A percentile compares a stretch with the other conserved stretches of the same genome.
phyloP scores from a whole-genome alignment of 2,888 invertebrate species.

The Dolomedes plantarius region DNA sequence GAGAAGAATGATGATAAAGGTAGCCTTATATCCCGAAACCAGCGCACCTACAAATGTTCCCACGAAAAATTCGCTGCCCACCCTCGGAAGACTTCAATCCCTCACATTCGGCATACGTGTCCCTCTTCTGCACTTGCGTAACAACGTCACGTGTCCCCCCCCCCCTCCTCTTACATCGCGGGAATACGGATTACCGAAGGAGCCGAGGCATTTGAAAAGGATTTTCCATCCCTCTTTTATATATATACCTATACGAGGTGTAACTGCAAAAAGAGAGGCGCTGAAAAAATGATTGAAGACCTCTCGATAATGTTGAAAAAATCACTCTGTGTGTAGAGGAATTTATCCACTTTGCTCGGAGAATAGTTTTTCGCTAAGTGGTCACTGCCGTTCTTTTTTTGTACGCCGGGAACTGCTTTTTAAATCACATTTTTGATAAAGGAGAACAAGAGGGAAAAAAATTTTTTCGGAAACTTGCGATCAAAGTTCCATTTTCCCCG shows the following conservation, averaged over 20 bases:
- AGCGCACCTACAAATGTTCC: constrained; percentile 12
- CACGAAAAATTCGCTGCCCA: not conserved
- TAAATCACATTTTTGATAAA: constrained; percentile 68
- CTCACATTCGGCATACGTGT: not conserved
- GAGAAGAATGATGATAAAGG: not conserved
- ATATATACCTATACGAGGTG: constrained; percentile 31
- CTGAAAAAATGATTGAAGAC: constrained; percentile 63
- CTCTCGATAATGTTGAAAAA: constrained; percentile 62
- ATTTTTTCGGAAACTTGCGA: constrained; percentile 40
- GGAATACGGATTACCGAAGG: constrained; percentile 62
- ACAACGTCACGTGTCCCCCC: constrained; percentile 58
- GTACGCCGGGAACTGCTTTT: constrained; percentile 34
- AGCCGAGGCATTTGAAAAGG: constrained; percentile 44
- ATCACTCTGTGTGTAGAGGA: constrained; percentile 59
- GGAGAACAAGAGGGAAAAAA: constrained; percentile 35
- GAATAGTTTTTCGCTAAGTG: constrained; percentile 69
- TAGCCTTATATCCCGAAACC: not conserved
- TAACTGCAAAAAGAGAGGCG: not conserved
- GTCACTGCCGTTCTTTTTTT: constrained; percentile 36
- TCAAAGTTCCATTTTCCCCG: constrained; percentile 69
- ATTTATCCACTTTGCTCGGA: constrained; percentile 68
- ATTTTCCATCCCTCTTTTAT: constrained; percentile 28
- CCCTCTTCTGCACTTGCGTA: constrained; percentile 45
- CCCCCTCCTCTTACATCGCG: constrained; percentile 37
- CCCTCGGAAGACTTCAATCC: constrained; percentile 4